Conservation (phyloP, 1,140 invertebrate genomes). For the Ptiloglossa arizonensis region DNA sequence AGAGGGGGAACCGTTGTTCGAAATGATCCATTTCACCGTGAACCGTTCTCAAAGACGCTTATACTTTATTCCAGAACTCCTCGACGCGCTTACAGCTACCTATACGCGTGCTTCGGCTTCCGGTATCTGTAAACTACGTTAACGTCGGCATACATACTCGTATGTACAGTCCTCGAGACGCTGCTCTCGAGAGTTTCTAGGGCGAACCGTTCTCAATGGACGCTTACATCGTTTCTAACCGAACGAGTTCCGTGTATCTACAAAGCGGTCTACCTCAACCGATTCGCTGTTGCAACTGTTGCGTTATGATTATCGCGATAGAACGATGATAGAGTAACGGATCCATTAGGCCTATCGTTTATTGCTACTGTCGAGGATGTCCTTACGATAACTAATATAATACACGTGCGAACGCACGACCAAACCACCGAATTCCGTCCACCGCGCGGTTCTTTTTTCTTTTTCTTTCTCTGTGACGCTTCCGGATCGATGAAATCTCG, state of each 20-base stretch:
- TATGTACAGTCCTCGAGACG: slow-evolving; percentile 50
- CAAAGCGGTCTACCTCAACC: slow-evolving; percentile 43
- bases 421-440: neutral
- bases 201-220: slow-evolving; percentile 21
- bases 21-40: too few species aligned
- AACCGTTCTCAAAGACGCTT: slow-evolving; percentile 19
- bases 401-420: slow-evolving; percentile 50
- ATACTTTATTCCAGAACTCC: slow-evolving; percentile 46
- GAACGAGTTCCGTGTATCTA: slow-evolving; percentile 58
- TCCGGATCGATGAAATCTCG: too few species aligned
- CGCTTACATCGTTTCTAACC: slow-evolving; percentile 36
- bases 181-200: slow-evolving; percentile 35
- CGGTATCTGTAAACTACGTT: slow-evolving; percentile 33
- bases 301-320: slow-evolving; percentile 45
- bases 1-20: too few species aligned
- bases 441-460: neutral
- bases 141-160: slow-evolving; percentile 50
- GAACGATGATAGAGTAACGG: slow-evolving; percentile 37
- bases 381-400: slow-evolving; percentile 22
- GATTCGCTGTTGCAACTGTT: slow-evolving; percentile 15
- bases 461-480: neutral
- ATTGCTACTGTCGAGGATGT: slow-evolving; percentile 12
- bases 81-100: slow-evolving; percentile 40
- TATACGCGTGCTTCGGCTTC: slow-evolving; percentile 24
- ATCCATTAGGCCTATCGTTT: slow-evolving; percentile 30